Evolutionary conservation across 2,888 invertebrate genomes (phyloP), one percentile per base, ranked within the genome.

Genomic region (Merodon equestris): DNA sequence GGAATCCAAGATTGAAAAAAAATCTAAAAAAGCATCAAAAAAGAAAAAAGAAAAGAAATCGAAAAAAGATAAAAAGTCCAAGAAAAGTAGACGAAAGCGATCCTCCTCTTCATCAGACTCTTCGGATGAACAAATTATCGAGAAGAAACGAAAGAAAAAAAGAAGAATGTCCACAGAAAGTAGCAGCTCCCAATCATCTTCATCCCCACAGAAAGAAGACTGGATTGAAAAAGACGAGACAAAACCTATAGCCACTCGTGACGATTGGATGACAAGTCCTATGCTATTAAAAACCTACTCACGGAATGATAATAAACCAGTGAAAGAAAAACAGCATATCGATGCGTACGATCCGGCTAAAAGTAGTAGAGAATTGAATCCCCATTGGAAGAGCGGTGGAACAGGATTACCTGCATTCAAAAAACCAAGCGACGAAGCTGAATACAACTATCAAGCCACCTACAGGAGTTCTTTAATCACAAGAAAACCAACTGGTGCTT

Each of bases 301-400:
- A 0, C 90, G 88, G 58, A 90, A 89, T 82, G 89, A 90, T 15
- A 84, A 86, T 15, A 86, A 89, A 54, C 89, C 90, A 81, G 88
- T 89, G 54, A 90, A 91, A 54, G 89, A 91, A 60, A 89, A 91
- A 66, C 90, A 90, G 82, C 87, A 90, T 71, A 91, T 91, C 83
- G 91, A 92, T 84, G 90, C 91, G 44, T 93, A 93, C 83, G 91
- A 93, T 86, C 94, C 95, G 13, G 92, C 93, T 0, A 93, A 93
- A 79, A 94, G 93, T 86, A 89, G 88, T 1, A 90, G 93, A 84
- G 97, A 98, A 89, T 89, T 97, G 61, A 98, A 98, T 90, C 97
- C 96, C 0, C 95, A 96, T 85, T 97, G 97, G 97, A 96, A 94
- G 90, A 91, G 94, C 88, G 96, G 96, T 48, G 97, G 97, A 0